These are phyloP conservation scores for Ammodytes marinus DNA, from an alignment of 2,113 vertebrate genomes.

Conservation along the genomic window DNA sequence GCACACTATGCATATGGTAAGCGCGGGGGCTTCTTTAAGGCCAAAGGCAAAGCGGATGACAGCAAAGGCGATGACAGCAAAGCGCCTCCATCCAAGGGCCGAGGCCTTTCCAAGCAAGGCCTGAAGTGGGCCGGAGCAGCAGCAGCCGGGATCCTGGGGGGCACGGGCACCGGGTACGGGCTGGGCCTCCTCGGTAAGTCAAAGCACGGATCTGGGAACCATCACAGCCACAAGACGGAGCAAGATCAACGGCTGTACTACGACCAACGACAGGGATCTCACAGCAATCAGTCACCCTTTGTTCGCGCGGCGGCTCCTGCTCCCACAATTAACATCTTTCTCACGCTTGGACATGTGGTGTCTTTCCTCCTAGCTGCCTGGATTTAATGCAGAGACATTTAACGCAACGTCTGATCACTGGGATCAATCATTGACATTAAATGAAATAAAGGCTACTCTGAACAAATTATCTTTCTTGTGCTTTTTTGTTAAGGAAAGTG, in stretches of 20 bases:
- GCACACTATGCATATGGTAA: constrained; percentile 58
- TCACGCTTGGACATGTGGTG: constrained; percentile 61
- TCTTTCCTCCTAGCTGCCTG: constrained; percentile 66
- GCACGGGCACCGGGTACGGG: constrained; percentile 81
- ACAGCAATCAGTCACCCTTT: constrained; percentile 61
- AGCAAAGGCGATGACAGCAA: constrained; percentile 52
- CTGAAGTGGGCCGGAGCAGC: constrained; percentile 81
- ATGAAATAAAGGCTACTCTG: constrained; percentile 44
- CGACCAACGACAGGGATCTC: constrained; percentile 29
- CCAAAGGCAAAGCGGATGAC: constrained; percentile 34
- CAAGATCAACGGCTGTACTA: constrained; percentile 39
- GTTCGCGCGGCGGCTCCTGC: constrained; percentile 52
- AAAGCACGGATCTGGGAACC: constrained; percentile 57
- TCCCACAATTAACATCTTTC: constrained; percentile 8
- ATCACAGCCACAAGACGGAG: constrained; percentile 33
- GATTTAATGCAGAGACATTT: constrained; percentile 48
- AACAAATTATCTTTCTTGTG: neutral
- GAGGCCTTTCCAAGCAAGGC: constrained; percentile 74
- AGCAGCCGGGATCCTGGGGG: constrained; percentile 78
- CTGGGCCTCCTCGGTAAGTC: constrained; percentile 71
- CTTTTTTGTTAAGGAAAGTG: neutral
- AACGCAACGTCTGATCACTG: constrained; percentile 9
- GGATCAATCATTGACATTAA: neutral
- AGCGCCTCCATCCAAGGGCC: constrained; percentile 47
- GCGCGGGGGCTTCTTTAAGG: constrained; percentile 53